Base-by-base conservation (phyloP, 2,113 vertebrate species). In the Pluvialis apricaria region DNA sequence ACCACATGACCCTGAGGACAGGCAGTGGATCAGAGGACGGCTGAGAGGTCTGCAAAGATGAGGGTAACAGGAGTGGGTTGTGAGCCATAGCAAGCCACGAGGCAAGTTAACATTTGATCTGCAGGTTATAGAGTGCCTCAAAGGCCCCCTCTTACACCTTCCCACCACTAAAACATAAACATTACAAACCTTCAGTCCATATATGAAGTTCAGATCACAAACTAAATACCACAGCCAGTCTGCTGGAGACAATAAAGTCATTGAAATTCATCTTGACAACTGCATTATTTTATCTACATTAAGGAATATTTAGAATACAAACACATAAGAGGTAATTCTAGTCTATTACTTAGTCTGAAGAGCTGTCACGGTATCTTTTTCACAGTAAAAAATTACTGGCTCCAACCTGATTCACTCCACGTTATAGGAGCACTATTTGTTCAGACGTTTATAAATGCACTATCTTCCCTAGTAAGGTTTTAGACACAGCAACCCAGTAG, bases 281-380 rank as follows among this genome's bases (percentile, higher is more conserved):
- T 76, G 44, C 40, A 55, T 34, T 86, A 29, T 49, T 96, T 84
- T 34, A 83, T 11, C 13, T 19, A 52, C 47, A n/a, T 52, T 45
- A 76, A 73, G 21, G 21, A 93, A 45, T 45, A 95, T 38, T 75
- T 82, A 79, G 44, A 94, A 95, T 82, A 85, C 34, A 92, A 95
- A 88, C 15, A 94, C 86, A 47, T 31, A 92, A 64, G 20, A 54
- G 8, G 13, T 69, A 76, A 94, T 85, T 87, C 71, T 8, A 87
- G 61, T 64, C 32, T 36, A 79, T 68, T 62, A 82, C 12, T 72
- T 68, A 82, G 42, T 52, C 45, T 76, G 15, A 87, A 75, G 36
- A 87, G 51, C 40, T 82, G 47, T 61, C 52, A 82, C 51, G 25
- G 9, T 38, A 66, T 4, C 31, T 68, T 78, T 81, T 82, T 40